These are phyloP conservation scores for Galerucella nymphaeae DNA, from an alignment of 2,888 invertebrate species.

Conservation along the genomic window DNA sequence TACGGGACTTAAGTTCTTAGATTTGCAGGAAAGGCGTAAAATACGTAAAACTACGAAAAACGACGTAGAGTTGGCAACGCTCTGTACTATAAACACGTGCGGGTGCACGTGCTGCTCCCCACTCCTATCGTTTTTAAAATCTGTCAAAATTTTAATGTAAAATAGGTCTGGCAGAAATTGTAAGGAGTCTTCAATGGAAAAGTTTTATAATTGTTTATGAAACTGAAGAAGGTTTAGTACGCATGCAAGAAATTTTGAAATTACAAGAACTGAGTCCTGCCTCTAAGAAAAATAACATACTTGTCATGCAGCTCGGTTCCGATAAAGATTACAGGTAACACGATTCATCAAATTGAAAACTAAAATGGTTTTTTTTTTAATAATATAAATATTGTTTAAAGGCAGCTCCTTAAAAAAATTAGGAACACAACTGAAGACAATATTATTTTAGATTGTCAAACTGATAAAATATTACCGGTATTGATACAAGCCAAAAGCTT, in stretches of 20 bases:
- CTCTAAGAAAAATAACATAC: constrained; percentile 48
- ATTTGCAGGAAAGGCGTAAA: too few species aligned
- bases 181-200: constrained; percentile 79
- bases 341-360: neutral
- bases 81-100: too few species aligned
- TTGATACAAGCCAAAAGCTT: constrained; percentile 81
- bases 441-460: constrained; percentile 80
- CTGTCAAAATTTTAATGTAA: neutral
- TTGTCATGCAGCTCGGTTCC: constrained; percentile 51
- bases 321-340: constrained; percentile 54
- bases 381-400: constrained; percentile 54
- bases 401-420: constrained; percentile 80
- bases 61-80: too few species aligned
- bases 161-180: constrained; percentile 71
- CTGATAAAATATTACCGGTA: constrained; percentile 70
- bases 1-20: too few species aligned
- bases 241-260: constrained; percentile 84
- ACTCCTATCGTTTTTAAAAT: neutral
- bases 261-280: constrained; percentile 48
- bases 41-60: too few species aligned
- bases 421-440: constrained; percentile 77
- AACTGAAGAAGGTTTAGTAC: constrained; percentile 77
- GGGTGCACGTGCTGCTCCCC: too few species aligned
- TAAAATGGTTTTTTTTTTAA: neutral
- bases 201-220: constrained; percentile 84